Percentiles rank a stretch among this genome's conserved stretches.
Evolutionary conservation across 2,113 vertebrate genomes (phyloP).

Genomic region (Merops nubicus): DNA sequence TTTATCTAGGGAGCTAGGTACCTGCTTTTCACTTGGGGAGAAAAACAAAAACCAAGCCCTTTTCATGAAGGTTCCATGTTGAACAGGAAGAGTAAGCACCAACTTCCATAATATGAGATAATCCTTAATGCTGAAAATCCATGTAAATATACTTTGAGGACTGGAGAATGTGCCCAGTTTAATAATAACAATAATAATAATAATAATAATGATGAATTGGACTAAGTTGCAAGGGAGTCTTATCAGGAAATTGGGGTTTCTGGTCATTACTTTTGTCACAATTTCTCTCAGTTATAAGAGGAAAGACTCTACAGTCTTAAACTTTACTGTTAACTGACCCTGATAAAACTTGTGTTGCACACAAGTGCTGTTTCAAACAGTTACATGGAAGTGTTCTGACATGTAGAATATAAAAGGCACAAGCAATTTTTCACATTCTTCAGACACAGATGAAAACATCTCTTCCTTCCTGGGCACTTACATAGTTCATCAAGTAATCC

Average conservation of each 20-base stretch:
- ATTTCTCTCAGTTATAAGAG: neutral
- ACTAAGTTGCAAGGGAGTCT: neutral
- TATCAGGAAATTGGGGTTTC: neutral
- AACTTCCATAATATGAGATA: neutral
- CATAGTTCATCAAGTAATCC: neutral
- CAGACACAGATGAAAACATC: neutral
- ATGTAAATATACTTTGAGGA: neutral
- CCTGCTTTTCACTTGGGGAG: neutral
- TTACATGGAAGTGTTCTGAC: neutral
- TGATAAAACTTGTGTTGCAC: neutral
- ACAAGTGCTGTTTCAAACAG: neutral
- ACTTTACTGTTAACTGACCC: neutral
- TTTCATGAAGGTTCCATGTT: neutral
- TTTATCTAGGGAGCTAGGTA: neutral
- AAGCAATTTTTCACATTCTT: neutral
- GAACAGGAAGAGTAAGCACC: neutral
- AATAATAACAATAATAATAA: too few species aligned
- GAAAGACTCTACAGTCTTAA: neutral
- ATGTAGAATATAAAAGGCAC: neutral
- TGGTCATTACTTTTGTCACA: neutral
- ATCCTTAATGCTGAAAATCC: neutral
- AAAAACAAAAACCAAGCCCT: neutral
- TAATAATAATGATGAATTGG: neutral
- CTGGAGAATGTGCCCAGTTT: neutral
- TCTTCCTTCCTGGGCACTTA: neutral